Evolutionary conservation across 2,888 invertebrate genomes (phyloP).

Genomic region (Sepioteuthis lessoniana): DNA sequence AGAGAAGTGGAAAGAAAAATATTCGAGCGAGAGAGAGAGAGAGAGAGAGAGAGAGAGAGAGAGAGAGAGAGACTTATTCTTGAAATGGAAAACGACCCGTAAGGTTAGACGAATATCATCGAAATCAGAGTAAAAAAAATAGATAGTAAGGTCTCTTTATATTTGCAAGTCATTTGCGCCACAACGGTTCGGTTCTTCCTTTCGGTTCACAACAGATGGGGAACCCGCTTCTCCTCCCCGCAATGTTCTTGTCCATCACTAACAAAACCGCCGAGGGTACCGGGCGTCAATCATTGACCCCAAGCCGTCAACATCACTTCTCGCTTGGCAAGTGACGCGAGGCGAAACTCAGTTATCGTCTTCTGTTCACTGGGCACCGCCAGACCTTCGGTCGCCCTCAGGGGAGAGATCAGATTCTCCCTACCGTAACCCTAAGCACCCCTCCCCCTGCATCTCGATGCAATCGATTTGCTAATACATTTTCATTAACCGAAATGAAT

Average conservation of each 20-base stretch:
- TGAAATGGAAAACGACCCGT: too few relatives aligned
- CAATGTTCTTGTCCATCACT: not conserved
- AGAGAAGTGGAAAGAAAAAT: too few relatives aligned
- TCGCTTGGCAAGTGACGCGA: not conserved
- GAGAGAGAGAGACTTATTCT: too few relatives aligned
- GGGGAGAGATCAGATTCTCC: not conserved
- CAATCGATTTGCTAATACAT: constrained; percentile 33
- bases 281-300: not conserved
- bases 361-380: too few relatives aligned
- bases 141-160: not conserved
- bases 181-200: not conserved
- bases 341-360: not conserved
- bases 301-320: not conserved
- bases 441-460: not conserved
- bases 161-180: not conserved
- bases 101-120: too few relatives aligned
- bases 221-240: too few relatives aligned
- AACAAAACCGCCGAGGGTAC: not conserved
- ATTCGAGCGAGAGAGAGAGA: too few relatives aligned
- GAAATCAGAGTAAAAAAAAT: too few relatives aligned
- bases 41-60: too few relatives aligned
- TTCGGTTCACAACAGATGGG: not conserved
- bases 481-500: not conserved
- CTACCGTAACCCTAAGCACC: not conserved
- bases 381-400: not conserved